phyloP scores from a whole-genome alignment of 2,888 invertebrate genomes.

The Meghimatium bilineatum region DNA sequence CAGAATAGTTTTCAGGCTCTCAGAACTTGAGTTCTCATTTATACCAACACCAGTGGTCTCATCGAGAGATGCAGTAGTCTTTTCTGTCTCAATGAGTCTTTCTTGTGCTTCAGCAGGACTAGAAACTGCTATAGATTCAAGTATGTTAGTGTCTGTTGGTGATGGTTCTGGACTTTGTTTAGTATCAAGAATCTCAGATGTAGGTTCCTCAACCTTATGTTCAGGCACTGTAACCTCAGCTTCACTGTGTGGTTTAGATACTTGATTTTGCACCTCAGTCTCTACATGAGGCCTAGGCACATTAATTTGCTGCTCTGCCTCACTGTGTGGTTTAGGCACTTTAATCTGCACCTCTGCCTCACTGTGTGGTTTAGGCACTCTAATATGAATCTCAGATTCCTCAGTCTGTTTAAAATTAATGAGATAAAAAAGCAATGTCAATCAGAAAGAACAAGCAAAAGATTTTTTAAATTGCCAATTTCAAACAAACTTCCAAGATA shows the following conservation, averaged over 20 bases:
- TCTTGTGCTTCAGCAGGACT: background rate
- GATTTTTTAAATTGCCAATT: no score
- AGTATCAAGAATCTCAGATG: background rate
- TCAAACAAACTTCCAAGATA: no score
- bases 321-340: background rate
- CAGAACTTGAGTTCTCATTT: conserved; percentile 26
- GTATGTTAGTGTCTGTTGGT: background rate
- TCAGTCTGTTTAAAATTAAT: conserved; percentile 14
- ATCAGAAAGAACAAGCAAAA: no score
- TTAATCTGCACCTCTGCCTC: background rate
- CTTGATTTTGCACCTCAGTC: background rate
- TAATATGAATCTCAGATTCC: background rate
- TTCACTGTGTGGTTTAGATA: background rate
- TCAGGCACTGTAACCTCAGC: no score
- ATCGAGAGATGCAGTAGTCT: conserved; percentile 17
- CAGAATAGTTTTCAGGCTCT: conserved; percentile 12
- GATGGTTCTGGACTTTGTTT: conserved; percentile 7
- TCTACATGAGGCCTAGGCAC: background rate
- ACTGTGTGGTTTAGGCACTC: background rate
- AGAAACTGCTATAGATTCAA: background rate
- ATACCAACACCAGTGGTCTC: conserved; percentile 21
- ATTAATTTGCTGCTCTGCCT: background rate
- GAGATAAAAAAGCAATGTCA: background rate
- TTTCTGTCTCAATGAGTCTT: background rate
- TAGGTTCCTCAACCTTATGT: background rate